Percentiles rank a stretch among this genome's conserved stretches.
These are phyloP conservation scores for Lepidochrysops patricia DNA, from an alignment of 2,888 invertebrate species.

Conservation along the genomic window DNA sequence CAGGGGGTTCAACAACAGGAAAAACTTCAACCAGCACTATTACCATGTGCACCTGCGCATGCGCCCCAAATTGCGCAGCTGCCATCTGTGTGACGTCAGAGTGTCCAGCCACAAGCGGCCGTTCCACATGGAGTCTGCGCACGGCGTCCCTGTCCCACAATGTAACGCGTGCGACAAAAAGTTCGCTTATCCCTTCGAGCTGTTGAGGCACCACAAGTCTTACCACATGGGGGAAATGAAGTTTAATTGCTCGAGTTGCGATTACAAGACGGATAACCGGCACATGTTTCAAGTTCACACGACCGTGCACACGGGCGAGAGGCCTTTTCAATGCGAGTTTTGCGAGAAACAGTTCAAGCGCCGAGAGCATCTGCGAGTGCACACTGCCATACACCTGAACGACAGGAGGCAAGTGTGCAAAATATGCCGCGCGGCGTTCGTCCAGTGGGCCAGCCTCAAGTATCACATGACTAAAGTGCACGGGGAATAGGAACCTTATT, in stretches of 20 bases:
- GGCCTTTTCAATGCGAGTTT: slow-evolving; percentile 33
- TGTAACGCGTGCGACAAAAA: slow-evolving; percentile 46
- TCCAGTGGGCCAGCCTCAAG: slow-evolving; percentile 35
- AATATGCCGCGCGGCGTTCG: slow-evolving; percentile 38
- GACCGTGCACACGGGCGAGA: slow-evolving; percentile 37
- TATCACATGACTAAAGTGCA: slow-evolving; percentile 32
- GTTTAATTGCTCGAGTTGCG: slow-evolving; percentile 57
- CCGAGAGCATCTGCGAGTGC: slow-evolving; percentile 29
- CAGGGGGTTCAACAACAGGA: not conserved
- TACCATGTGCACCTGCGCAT: not conserved
- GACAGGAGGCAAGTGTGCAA: slow-evolving; percentile 34
- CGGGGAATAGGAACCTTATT: not conserved
- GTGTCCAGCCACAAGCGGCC: slow-evolving; percentile 36
- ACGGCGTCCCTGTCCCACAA: slow-evolving; percentile 41
- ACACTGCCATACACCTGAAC: slow-evolving; percentile 36
- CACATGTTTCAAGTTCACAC: slow-evolving; percentile 36
- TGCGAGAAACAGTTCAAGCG: slow-evolving; percentile 40
- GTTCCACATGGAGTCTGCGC: slow-evolving; percentile 41
- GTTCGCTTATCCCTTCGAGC: slow-evolving; percentile 39
- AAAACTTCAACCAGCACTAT: not conserved
- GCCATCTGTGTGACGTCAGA: slow-evolving; percentile 38
- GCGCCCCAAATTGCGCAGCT: slow-evolving; percentile 32
- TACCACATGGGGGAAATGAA: slow-evolving; percentile 47
- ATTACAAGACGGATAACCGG: slow-evolving; percentile 50
- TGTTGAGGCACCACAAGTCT: slow-evolving; percentile 41